Conservation (phyloP, 1,140 invertebrate genomes). For the Zaprionus inermis region DNA sequence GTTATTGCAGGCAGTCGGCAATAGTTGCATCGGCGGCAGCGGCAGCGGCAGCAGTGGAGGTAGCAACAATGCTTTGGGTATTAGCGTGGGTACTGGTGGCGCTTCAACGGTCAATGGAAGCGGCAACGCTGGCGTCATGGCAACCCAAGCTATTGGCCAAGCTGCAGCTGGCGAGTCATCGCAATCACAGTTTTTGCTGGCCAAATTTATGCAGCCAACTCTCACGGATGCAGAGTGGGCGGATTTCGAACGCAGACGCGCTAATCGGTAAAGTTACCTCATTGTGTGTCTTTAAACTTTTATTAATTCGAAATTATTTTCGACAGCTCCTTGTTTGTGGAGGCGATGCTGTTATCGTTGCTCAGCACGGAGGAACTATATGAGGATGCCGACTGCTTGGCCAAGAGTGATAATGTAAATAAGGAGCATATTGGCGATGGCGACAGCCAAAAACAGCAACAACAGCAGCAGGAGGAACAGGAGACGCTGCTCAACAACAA, state of each 20-base stretch:
- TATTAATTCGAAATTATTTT: conserved; percentile 5
- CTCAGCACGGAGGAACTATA: conserved; percentile 67
- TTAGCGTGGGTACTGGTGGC: conserved; percentile 62
- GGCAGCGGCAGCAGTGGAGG: conserved; percentile 39
- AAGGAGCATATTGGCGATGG: conserved; percentile 63
- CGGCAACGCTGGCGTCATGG: conserved; percentile 32
- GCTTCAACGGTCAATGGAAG: conserved; percentile 50
- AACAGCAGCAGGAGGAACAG: conserved; percentile 62
- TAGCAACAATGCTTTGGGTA: conserved; percentile 74
- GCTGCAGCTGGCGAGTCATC: conserved; percentile 59
- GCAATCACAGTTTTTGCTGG: conserved; percentile 74
- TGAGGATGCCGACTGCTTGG: conserved; percentile 50
- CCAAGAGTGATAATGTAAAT: conserved; percentile 84
- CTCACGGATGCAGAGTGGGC: conserved; percentile 78
- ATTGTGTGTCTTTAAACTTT: background rate
- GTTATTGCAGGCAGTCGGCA: conserved; percentile 58
- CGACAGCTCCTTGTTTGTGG: conserved; percentile 78
- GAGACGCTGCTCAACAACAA: conserved; percentile 80
- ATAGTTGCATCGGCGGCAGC: conserved; percentile 42
- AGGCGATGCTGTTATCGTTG: conserved; percentile 75
- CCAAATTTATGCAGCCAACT: conserved; percentile 83
- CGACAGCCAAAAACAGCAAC: conserved; percentile 52
- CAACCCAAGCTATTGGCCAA: conserved; percentile 54
- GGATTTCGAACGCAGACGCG: conserved; percentile 75
- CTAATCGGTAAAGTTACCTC: conserved; percentile 68